Evolutionary conservation across 2,113 vertebrate genomes (phyloP).

Genomic region (Brienomyrus brachyistius): DNA sequence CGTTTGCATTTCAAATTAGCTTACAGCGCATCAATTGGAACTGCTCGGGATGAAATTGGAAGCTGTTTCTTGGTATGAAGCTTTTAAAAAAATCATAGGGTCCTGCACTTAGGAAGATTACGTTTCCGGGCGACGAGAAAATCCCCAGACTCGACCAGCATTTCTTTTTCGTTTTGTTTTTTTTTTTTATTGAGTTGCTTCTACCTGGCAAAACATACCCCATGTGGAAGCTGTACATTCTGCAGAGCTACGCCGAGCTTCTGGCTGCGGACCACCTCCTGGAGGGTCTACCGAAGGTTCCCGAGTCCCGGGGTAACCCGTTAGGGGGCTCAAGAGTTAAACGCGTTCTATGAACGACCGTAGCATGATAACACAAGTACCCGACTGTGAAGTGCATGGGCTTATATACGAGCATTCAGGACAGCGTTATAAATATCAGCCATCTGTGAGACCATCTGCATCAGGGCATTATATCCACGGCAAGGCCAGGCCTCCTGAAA

Average conservation of each 20-base stretch:
- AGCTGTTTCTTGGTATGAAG: conserved; percentile 41
- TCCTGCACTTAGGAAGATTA: conserved; percentile 54
- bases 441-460: conserved; percentile 71
- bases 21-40: conserved; percentile 39
- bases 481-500: conserved; percentile 57
- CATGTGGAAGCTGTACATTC: not conserved
- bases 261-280: not conserved
- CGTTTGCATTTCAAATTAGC: conserved; percentile 45
- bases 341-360: not conserved
- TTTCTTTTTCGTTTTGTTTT: not conserved
- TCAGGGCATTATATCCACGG: conserved; percentile 54
- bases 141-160: conserved; percentile 24
- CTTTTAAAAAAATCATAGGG: conserved; percentile 52
- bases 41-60: conserved; percentile 49
- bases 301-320: not conserved
- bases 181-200: not conserved
- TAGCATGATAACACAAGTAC: conserved; percentile 8
- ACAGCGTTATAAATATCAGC: conserved; percentile 62
- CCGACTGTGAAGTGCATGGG: conserved; percentile 44
- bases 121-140: conserved; percentile 40
- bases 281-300: not conserved
- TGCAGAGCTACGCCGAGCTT: conserved; percentile 12
- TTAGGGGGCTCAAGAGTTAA: not conserved
- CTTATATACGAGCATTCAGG: conserved; percentile 59
- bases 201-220: not conserved